phyloP scores from a whole-genome alignment of 2,888 invertebrate genomes.

The Charanyca ferruginea region DNA sequence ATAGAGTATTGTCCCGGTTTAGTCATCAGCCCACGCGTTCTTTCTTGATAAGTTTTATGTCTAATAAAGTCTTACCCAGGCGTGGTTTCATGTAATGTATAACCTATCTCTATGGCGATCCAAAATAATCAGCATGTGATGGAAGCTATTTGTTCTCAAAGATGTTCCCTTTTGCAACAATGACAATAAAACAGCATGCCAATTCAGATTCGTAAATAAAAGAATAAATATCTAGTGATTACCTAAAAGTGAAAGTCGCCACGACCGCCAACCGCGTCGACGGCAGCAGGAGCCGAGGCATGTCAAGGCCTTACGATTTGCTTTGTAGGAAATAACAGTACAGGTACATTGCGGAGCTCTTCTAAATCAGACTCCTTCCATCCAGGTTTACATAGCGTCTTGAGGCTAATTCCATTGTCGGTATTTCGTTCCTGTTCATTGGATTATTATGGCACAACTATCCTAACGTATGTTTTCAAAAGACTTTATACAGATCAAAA shows the following conservation, averaged over 20 bases:
- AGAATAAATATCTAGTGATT: conserved; percentile 45
- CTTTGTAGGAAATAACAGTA: conserved; percentile 20
- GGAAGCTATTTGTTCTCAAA: conserved; percentile 24
- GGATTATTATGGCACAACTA: conserved; percentile 69
- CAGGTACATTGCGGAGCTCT: conserved; percentile 33
- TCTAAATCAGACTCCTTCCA: conserved; percentile 38
- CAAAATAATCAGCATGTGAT: conserved; percentile 34
- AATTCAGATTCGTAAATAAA: conserved; percentile 42
- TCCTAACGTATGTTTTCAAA: conserved; percentile 44
- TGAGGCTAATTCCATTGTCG: conserved; percentile 27
- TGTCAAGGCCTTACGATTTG: conserved; percentile 36
- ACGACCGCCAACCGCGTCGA: conserved; percentile 37
- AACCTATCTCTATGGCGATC: conserved; percentile 39
- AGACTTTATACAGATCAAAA: conserved; percentile 26
- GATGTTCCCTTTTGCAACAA: conserved; percentile 23
- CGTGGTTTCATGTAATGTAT: conserved; percentile 22
- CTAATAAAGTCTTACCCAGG: conserved; percentile 17
- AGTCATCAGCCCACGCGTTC: conserved; percentile 67
- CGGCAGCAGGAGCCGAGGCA: conserved; percentile 34
- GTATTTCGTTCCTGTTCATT: conserved; percentile 69
- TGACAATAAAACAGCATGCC: conserved; percentile 50
- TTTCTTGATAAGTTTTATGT: conserved; percentile 40
- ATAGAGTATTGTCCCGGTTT: conserved; percentile 50
- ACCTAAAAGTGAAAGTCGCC: conserved; percentile 62
- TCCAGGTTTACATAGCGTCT: conserved; percentile 24